Percentiles rank a stretch among this genome's conserved stretches.
phyloP scores from a whole-genome alignment of 2,888 invertebrate genomes.

The Cheilosia variabilis region DNA sequence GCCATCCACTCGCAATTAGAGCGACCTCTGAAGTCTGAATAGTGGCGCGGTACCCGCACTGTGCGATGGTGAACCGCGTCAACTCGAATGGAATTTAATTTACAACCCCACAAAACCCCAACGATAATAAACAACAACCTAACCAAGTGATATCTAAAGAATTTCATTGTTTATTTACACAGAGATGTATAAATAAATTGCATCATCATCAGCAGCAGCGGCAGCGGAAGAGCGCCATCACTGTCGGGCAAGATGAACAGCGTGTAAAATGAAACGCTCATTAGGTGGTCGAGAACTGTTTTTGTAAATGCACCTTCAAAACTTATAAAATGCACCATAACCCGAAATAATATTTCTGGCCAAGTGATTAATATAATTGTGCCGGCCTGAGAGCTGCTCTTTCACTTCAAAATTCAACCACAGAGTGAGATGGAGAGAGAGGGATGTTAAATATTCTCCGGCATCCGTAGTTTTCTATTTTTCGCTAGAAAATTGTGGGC shows the following conservation, averaged over 20 bases:
- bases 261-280: constrained; percentile 1
- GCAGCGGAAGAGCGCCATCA: constrained; percentile 1
- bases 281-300: background rate
- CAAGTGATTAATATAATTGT: constrained; percentile 24
- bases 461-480: constrained; percentile 37
- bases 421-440: background rate
- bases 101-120: constrained; percentile 32
- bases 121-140: constrained; percentile 44
- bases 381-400: constrained; percentile 5
- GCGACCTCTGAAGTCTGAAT: background rate
- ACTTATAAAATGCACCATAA: constrained; percentile 2
- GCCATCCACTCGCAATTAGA: background rate
- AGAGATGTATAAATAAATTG: constrained; percentile 57
- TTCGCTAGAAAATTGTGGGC: constrained; percentile 37
- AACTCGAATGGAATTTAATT: constrained; percentile 45
- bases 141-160: constrained; percentile 48
- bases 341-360: constrained; percentile 33
- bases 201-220: constrained; percentile 24
- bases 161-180: constrained; percentile 60
- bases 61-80: constrained; percentile 6
- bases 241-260: background rate
- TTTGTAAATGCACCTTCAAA: constrained; percentile 3
- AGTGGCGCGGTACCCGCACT: constrained; percentile 1
- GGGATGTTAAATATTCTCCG: constrained; percentile 18
- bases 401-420: background rate